Evolutionary conservation across 2,888 invertebrate genomes (phyloP), one percentile per base, ranked within the genome.

Genomic region (Scaptomyza cyrtandrae): DNA sequence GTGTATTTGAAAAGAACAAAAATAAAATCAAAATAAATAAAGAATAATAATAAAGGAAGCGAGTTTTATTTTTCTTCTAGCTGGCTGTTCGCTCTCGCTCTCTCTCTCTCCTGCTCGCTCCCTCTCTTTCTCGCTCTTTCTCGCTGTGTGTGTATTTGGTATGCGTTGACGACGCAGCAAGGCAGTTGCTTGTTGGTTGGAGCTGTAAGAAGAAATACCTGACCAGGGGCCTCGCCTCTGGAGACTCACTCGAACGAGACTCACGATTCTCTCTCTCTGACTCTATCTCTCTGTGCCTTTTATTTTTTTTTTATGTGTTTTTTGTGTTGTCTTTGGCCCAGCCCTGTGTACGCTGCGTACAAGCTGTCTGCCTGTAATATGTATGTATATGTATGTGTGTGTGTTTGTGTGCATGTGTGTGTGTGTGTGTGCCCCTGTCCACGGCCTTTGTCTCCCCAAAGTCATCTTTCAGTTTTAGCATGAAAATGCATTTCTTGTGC

Each of bases 1-100:
- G 68, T 72, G 78, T 73, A 65, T 80, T 80, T 80, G 80, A 84
- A 81, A 71, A 74, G 74, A 73, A 71, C 35, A 76, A 74, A 80
- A 41, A 50, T 41, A 60, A 68, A 74, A 70, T 55, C 57, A 46
- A 76, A 64, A 72, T 72, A 77, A 72, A 77, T 77, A 75, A 75
- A 77, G 75, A 69, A 75, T 75, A 75, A 75, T 77, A 75, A 75
- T 75, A 75, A 75, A 75, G 75, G 75, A 76, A 75, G 75, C 75
- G 77, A 71, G 75, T 67, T 67, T 75, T 24, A 24, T 24, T 70
- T 66, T 61, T 63, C 44, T 14, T 39, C 13, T n/a, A 5, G 4
- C n/a, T n/a, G 1, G 41, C 57, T 54, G 24, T 39, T 55, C 59
- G 41, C 53, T 43, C 29, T n/a, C 16, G 24, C n/a, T 43, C 43